Base-by-base conservation (phyloP, 1,140 invertebrate genomes). In the Leptinotarsa defecta region DNA sequence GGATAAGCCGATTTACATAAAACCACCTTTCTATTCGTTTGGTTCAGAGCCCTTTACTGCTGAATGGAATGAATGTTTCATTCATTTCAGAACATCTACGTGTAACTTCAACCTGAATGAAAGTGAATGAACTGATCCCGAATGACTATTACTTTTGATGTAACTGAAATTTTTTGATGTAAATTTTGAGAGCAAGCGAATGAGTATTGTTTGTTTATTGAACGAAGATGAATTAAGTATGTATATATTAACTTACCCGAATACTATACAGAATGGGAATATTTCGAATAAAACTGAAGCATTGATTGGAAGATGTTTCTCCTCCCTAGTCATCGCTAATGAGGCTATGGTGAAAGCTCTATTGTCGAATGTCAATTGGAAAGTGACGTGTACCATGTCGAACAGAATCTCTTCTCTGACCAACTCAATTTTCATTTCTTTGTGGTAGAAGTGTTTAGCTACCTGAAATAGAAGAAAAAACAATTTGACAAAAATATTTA, bases 191-290 rank as follows among this genome's bases (percentile, higher is more conserved):
- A 34, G 8, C 8, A 34, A 34, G 27, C 27, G 27, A 34, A 34
- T 34, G 27, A 43, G 0, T 11, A 43, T 11, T 43, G 11, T 3
- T 0, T 43, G 8, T 8, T 43, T 43, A 43, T 43, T 43, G 34
- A 11, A 11, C 34, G 8, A 1, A 43, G 34, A 43, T 3, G 8
- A 43, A 43, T 0, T 43, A 8, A 15, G 52, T 15, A n/a, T 4
- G 52, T 57, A 2, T 57, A 19, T 3, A n/a, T n/a, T 11, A 13
- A 73, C 74, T 77, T 87, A 95, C 92, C 95, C 94, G 87, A 99
- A 98, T 24, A 98, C 95, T 79, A 99, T 94, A 86, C 96, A 97
- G 87, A 99, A 99, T 5, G 98, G 97, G 86, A 99, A 99, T 82
- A 99, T 96, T 85, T 99, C 96, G 81, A 99, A 98, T 13, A 99